Evolutionary conservation across 1,140 invertebrate species (phyloP), one percentile per base, ranked within the genome.

Genomic region (Heterodera carotae): DNA sequence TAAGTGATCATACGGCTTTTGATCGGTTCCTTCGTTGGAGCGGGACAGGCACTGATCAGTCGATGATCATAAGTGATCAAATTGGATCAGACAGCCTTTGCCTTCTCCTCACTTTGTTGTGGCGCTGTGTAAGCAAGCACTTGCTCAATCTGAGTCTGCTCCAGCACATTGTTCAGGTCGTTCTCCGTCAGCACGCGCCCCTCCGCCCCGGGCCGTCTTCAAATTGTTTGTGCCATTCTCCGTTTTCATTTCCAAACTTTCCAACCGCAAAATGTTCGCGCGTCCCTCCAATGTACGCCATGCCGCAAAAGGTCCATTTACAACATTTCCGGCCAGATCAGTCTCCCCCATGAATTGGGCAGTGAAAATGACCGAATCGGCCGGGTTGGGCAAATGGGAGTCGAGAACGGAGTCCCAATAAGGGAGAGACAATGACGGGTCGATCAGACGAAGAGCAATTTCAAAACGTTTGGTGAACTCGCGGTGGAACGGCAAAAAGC

Each of bases 381-480:
- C 59, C 18, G 85, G 82, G 72, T 86, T 82, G 0, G 83, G 82
- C 60, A 89, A 76, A 69, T 84, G 84, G 8, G 75, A 71, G 77
- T 89, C 89, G 25, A 89, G n/a, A 4, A 85, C 82, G 8, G 82
- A 84, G 68, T 89, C 88, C 88, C 88, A 89, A 82, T 89, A 89
- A 12, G 89, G 89, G 18, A 89, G 70, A 7, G 88, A 81, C 0
- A 89, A 76, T 3, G 76, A 74, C 7, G 84, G 84, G 73, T 88
- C 78, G 71, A 79, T 77, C 27, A 79, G 67, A 27, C 76, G 48
- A 29, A 79, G 39, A n/a, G 76, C 78, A 43, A 79, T 79, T 69
- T 78, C 77, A 48, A 78, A 78, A 2, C 77, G 75, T 36, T 79
- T 79, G 22, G 64, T 70, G 43, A 79, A 79, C 31, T 79, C 78